Percentiles rank a stretch among this genome's conserved stretches.
Evolutionary conservation across 1,140 invertebrate genomes (phyloP).

Genomic region (Heliconius hewitsoni): DNA sequence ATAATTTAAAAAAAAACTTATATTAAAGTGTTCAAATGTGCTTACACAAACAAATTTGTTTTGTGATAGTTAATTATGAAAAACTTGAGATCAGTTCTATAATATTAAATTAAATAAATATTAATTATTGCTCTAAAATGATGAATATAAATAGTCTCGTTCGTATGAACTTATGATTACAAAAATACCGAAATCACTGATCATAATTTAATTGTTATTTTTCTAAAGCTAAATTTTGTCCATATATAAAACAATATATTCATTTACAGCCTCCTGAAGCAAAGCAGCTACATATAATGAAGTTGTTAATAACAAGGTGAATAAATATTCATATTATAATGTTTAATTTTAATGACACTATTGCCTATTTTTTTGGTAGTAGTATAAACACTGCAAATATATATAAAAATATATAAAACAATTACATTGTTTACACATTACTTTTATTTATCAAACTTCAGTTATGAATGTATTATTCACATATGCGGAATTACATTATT

Average conservation of each 20-base stretch:
- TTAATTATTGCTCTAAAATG: conserved; percentile 27
- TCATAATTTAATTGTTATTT: conserved; percentile 11
- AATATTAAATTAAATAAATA: background rate
- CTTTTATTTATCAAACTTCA: too few relatives aligned
- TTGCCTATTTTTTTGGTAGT: too few relatives aligned
- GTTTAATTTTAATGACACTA: too few relatives aligned
- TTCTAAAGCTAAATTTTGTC: background rate
- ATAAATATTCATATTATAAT: too few relatives aligned
- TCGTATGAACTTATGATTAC: conserved; percentile 61
- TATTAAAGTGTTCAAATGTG: too few relatives aligned
- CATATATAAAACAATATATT: background rate
- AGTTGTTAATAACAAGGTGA: too few relatives aligned
- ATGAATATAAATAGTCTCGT: conserved; percentile 63
- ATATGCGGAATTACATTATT: background rate
- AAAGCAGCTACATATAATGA: background rate
- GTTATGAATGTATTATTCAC: background rate
- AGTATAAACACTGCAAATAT: too few relatives aligned
- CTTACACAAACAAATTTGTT: too few relatives aligned
- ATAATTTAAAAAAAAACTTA: too few relatives aligned
- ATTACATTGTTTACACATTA: too few relatives aligned
- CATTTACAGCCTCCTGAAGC: conserved; percentile 33
- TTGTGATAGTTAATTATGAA: too few relatives aligned
- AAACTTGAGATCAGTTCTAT: conserved; percentile 33
- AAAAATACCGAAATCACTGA: conserved; percentile 48
- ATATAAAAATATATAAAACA: too few relatives aligned